phyloP scores from a whole-genome alignment of 1,140 invertebrate species.

The Drosophila seguyi region DNA sequence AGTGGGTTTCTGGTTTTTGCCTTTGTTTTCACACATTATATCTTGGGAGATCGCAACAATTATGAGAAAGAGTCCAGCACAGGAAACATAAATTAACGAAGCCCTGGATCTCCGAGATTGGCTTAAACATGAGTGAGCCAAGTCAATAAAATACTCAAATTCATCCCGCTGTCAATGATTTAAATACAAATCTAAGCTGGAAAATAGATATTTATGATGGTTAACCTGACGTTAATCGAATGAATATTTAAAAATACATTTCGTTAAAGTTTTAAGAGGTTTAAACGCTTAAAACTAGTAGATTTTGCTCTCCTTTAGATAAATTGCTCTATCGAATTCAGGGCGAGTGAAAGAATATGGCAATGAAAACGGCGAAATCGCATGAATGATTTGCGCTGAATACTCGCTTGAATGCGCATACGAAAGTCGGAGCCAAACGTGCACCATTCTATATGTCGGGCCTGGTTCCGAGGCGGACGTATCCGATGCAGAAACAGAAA shows the following conservation, averaged over 20 bases:
- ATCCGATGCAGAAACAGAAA: slow-evolving; percentile 16
- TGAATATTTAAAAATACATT: background rate
- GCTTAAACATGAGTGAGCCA: background rate
- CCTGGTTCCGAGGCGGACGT: background rate
- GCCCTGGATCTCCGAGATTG: background rate
- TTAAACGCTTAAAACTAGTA: too few relatives aligned
- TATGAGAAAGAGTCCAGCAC: slow-evolving; percentile 3
- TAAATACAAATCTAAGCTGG: background rate
- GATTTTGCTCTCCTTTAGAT: background rate
- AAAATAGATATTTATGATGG: background rate
- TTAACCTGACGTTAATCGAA: background rate
- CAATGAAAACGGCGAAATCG: slow-evolving; percentile 39
- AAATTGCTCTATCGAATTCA: slow-evolving; percentile 3
- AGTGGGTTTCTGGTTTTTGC: slow-evolving; percentile 2
- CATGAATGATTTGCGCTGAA: slow-evolving; percentile 66
- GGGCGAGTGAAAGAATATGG: slow-evolving; percentile 13
- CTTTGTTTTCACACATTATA: slow-evolving; percentile 14
- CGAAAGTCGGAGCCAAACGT: slow-evolving; percentile 35
- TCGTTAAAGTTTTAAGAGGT: too few relatives aligned
- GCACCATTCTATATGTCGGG: slow-evolving; percentile 16
- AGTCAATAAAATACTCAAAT: background rate
- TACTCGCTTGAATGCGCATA: slow-evolving; percentile 68
- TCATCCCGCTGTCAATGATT: too few relatives aligned
- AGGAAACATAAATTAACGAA: background rate
- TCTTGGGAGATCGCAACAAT: slow-evolving; percentile 3